Evolutionary conservation across 2,888 invertebrate species (phyloP), one percentile per base, ranked within the genome.

Genomic region (Ptychoptera albimana): DNA sequence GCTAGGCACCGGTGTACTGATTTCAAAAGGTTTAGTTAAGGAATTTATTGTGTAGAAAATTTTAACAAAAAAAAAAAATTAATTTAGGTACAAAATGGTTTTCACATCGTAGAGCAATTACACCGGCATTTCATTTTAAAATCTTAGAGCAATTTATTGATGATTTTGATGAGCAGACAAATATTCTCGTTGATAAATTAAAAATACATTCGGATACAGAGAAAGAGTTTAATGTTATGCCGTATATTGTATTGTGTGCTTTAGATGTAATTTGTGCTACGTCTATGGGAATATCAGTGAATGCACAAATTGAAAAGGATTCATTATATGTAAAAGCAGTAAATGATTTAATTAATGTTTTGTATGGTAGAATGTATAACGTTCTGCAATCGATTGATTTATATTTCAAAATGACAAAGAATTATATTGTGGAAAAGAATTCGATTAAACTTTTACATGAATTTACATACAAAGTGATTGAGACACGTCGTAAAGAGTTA

Each of bases 91-190:
- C 57, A 1, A 72, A 70, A 60, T 86, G 85, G 85, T 72, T 70
- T 51, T 62, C 60, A 1, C 72, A 78, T 49, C 69, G 85, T 15
- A 82, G 79, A 58, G 71, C 84, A 48, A 61, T 85, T 40, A 84
- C 84, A 0, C 83, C 84, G 1, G 73, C 84, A 0, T 86, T 84
- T 60, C 85, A 86, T 60, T 84, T 83, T 57, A 77, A 77, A 54
- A 82, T 84, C 47, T 60, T 85, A 43, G 77, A 82, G 55, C 73
- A 79, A 52, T 84, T 82, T 59, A 59, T 81, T 7, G 74, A 75
- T 8, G 72, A 79, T 0, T 82, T 85, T 55, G 74, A 81, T 52
- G 71, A 71, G 45, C 77, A 80, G 48, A 68, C 73, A 14, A 60
- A 64, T 36, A 64, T 75, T 14, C 63, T 85, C 45, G 59, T 74